Evolutionary conservation across 2,113 vertebrate genomes (phyloP).

Genomic region (Delphinapterus leucas): DNA sequence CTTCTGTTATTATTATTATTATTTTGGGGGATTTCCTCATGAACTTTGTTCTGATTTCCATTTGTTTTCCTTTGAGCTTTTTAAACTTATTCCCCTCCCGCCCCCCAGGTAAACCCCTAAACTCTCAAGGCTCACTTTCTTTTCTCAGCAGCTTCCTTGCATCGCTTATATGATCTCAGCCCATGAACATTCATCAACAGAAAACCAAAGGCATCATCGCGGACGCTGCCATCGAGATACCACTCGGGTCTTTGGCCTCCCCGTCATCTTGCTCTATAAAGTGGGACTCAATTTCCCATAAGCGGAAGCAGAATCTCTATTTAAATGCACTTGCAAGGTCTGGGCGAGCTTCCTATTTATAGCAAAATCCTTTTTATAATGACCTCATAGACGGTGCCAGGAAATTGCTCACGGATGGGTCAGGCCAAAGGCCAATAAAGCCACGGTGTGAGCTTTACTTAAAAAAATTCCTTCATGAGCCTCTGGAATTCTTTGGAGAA

Average conservation of each 20-base stretch:
- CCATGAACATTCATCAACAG: conserved; percentile 47
- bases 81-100: neutral
- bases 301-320: conserved; percentile 47
- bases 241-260: neutral
- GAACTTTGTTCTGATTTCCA: conserved; percentile 14
- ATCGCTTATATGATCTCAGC: conserved; percentile 34
- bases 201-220: conserved; percentile 12
- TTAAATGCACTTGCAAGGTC: conserved; percentile 59
- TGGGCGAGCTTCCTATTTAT: conserved; percentile 63
- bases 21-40: neutral
- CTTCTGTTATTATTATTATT: neutral
- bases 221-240: neutral
- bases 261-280: conserved; percentile 37
- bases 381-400: conserved; percentile 58
- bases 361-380: conserved; percentile 68
- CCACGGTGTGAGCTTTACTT: conserved; percentile 20
- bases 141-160: conserved; percentile 45
- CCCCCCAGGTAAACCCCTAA: conserved; percentile 5
- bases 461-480: neutral
- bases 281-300: conserved; percentile 53
- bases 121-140: conserved; percentile 24
- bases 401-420: conserved; percentile 62
- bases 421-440: conserved; percentile 56
- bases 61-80: neutral
- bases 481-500: conserved; percentile 40